Evolutionary conservation across 2,113 vertebrate species (phyloP).

Genomic region (Gnathonemus longibarbis): DNA sequence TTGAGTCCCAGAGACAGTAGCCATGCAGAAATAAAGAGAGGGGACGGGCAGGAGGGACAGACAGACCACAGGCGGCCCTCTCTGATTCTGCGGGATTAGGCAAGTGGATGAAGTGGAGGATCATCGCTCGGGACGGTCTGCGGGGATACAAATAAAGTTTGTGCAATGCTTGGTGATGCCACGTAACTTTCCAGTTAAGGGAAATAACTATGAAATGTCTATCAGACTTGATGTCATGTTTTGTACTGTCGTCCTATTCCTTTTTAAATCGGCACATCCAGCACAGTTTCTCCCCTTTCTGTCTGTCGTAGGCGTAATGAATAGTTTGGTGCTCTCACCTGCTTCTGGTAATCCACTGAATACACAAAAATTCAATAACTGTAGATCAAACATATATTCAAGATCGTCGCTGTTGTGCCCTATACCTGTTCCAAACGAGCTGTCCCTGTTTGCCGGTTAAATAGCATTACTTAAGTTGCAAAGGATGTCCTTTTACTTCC

Average conservation of each 20-base stretch:
- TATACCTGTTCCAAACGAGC: neutral
- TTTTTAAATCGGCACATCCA: neutral
- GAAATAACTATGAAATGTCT: neutral
- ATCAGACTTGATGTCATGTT: neutral
- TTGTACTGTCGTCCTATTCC: neutral
- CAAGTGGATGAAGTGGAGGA: neutral
- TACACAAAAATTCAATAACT: neutral
- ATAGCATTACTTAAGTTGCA: neutral
- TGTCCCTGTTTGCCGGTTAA: neutral
- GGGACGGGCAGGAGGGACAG: neutral
- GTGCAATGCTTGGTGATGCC: neutral
- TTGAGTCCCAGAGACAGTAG: neutral
- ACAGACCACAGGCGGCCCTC: neutral
- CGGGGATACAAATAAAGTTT: neutral
- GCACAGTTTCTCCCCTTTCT: neutral
- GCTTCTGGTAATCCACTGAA: neutral
- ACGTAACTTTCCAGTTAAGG: neutral
- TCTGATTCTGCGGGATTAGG: neutral
- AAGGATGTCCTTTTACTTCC: neutral
- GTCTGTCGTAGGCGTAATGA: neutral
- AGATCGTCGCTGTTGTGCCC: neutral
- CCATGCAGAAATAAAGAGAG: neutral
- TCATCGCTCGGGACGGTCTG: neutral
- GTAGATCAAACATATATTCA: neutral
- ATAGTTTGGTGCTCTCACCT: neutral